Conservation (phyloP, 2,888 invertebrate genomes). For the Cryptops parisi region DNA sequence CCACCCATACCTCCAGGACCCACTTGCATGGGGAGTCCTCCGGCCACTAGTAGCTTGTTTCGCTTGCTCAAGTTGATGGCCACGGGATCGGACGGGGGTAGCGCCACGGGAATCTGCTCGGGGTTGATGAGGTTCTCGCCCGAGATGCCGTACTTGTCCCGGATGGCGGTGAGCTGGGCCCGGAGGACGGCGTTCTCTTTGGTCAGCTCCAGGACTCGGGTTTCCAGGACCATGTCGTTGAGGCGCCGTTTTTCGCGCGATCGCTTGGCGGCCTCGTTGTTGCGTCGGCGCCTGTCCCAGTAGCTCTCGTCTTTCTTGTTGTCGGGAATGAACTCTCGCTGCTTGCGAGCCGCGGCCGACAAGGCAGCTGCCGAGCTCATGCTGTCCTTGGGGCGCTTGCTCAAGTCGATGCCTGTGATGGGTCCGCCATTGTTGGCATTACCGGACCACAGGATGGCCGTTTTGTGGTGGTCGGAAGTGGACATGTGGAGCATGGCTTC, state of each 20-base stretch:
- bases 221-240: slow-evolving; percentile 93
- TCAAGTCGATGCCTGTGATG: slow-evolving; percentile 23
- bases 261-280: slow-evolving; percentile 93
- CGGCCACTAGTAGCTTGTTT: slow-evolving; percentile 36
- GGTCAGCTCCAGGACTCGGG: slow-evolving; percentile 80
- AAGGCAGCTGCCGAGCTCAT: slow-evolving; percentile 34
- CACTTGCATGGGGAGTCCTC: slow-evolving; percentile 9
- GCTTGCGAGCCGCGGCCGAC: slow-evolving; percentile 53
- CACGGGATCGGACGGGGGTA: slow-evolving; percentile 72
- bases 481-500: slow-evolving; percentile 5
- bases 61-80: slow-evolving; percentile 62
- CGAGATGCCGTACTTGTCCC: slow-evolving; percentile 81
- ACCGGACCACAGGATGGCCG: neutral
- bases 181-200: slow-evolving; percentile 90
- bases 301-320: slow-evolving; percentile 93
- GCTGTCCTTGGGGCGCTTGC: slow-evolving; percentile 44
- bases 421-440: neutral
- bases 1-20: neutral
- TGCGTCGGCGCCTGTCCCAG: slow-evolving; percentile 89
- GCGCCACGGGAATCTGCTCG: slow-evolving; percentile 71
- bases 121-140: slow-evolving; percentile 74
- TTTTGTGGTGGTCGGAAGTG: neutral
- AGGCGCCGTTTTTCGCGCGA: slow-evolving; percentile 91
- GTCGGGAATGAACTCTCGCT: slow-evolving; percentile 91
- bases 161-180: slow-evolving; percentile 80